Evolutionary conservation across 2,113 vertebrate genomes (phyloP).

Genomic region (Emydocephalus ijimae): DNA sequence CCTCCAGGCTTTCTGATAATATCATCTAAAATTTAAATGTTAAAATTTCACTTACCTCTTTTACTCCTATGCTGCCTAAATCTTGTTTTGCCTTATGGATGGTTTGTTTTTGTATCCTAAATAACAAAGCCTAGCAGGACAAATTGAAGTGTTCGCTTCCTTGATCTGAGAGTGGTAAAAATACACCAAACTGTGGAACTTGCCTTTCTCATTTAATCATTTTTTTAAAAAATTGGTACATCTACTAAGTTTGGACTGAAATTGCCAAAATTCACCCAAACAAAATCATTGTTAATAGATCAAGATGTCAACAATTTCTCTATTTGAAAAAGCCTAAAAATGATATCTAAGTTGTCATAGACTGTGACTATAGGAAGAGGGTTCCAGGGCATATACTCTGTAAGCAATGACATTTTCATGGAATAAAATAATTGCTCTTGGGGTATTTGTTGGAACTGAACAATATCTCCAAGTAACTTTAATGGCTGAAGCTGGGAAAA

Average conservation of each 20-base stretch:
- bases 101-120: not conserved
- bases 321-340: not conserved
- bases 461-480: not conserved
- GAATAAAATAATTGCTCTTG: constrained; percentile 8
- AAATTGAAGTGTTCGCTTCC: not conserved
- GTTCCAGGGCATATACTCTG: not conserved
- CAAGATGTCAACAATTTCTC: not conserved
- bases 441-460: not conserved
- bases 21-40: not conserved
- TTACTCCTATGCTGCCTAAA: not conserved
- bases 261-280: not conserved
- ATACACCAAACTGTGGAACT: not conserved
- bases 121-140: not conserved
- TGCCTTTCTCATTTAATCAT: too few species aligned
- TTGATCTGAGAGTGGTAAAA: not conserved
- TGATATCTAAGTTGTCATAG: not conserved
- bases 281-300: not conserved
- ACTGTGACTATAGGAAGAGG: not conserved
- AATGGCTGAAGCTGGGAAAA: not conserved
- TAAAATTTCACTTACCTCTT: not conserved
- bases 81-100: not conserved
- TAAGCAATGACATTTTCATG: not conserved
- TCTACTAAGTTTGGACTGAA: not conserved
- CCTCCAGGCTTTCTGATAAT: not conserved
- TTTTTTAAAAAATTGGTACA: not conserved